Base-by-base conservation (phyloP, 2,113 vertebrate species). In the Peucedramus taeniatus region DNA sequence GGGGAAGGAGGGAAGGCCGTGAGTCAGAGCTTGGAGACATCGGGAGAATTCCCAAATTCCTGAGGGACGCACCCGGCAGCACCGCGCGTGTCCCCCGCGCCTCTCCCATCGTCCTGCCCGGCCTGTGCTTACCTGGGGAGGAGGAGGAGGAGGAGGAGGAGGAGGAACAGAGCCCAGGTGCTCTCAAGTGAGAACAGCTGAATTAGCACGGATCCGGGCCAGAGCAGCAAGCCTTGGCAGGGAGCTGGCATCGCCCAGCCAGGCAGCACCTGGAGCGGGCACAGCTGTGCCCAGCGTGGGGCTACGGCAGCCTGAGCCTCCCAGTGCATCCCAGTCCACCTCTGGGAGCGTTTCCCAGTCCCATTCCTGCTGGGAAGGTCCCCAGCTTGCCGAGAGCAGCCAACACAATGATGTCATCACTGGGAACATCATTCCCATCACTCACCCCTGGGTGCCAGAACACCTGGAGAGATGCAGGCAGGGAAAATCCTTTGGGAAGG, bases 401-500 rank as follows among this genome's bases (percentile, higher is more conserved):
- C 69, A n/a, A 11, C 4, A 13, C 37, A 2, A 1, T 0, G 63
- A 18, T 1, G 1, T 3, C 14, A 45, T 0, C 5, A 0, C 26
- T 1, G 5, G 59, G 35, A 70, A 63, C 49, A 9, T 9, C 1
- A 0, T 23, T 24, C 39, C 66, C 45, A 35, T 1, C 1, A 0
- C 72, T 42, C 27, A 1, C 7, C 68, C 66, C 84, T 2, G 75
- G 15, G 3, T 31, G 68, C 65, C 59, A 24, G 15, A 28, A n/a
- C 35, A 24, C 30, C 30, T 6, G 8, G 21, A 27, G 68, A 37
- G 77, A 6, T 0, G 15, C 11, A 2, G 53, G 56, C n/a, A 47
- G 37, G 80, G 61, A 44, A 37, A 4, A 2, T 6, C 61, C 91
- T 11, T 2, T 5, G 66, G 74, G 19, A 75, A 68, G 65, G 82